Base-by-base conservation (phyloP, 2,888 invertebrate genomes). In the Ormia ochracea region DNA sequence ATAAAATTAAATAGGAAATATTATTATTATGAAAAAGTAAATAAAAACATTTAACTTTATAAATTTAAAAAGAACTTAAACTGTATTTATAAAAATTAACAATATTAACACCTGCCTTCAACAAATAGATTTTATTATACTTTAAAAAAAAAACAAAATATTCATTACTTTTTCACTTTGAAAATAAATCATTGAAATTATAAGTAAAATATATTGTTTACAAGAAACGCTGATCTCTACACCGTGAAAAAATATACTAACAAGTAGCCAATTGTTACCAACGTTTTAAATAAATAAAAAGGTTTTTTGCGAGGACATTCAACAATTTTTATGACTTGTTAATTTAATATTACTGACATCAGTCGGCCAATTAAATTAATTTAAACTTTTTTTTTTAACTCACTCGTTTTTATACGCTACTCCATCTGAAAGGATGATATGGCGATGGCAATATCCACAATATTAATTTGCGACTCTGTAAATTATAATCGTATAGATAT, bases 71-170 rank as follows among this genome's bases (percentile, higher is more conserved):
- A 54, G 70, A 81, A 81, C 77, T 70, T 81, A 70, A 81, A 86
- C 84, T 85, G 85, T 86, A 86, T 86, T 85, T 86, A 87, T 85
- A 85, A 85, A 86, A 83, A 85, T 86, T 84, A 84, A 85, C 82
- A 86, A 86, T 85, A 86, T 86, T 77, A 86, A 87, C 84, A 87
- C 87, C 87, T 87, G 87, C 87, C 87, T 87, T 87, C 87, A 85
- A 86, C 84, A 80, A 79, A 79, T n/a, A 86, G 38, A 19, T 85
- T 86, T 83, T 82, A 82, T 87, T 85, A 85, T 86, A 87, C 82
- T 81, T 82, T 81, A 82, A 86, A 83, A 75, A 45, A 52, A 61
- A 12, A 56, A 63, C 19, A 80, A 33, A 50, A 72, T 43, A 76
- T 43, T 72, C 75, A 76, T 80, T 68, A 76, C 66, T 76, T 72